A percentile compares a stretch with the other conserved stretches of the same genome.
These are phyloP conservation scores for Laticauda colubrina DNA, from an alignment of 2,113 vertebrate species.

Conservation along the genomic window DNA sequence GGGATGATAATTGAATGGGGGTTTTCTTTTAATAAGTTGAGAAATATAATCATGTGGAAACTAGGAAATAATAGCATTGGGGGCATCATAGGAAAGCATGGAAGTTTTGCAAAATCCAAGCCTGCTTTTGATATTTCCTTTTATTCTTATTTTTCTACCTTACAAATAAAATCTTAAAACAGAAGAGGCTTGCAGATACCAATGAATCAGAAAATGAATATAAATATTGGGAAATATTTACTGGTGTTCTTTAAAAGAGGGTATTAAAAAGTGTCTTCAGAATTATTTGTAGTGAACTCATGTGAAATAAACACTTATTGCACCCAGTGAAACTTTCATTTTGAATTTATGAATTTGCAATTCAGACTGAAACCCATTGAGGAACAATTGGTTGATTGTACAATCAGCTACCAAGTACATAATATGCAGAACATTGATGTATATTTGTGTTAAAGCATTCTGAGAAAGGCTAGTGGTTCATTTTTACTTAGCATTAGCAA, in stretches of 20 bases:
- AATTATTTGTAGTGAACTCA: not conserved
- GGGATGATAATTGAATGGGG: not conserved
- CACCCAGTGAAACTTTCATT: not conserved
- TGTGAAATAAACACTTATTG: not conserved
- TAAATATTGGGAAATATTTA: not conserved
- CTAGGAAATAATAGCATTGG: not conserved
- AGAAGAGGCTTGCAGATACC: not conserved
- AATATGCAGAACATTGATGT: not conserved
- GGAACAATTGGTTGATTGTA: not conserved
- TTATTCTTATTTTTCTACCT: not conserved
- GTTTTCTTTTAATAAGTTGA: not conserved
- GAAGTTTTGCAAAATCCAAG: not conserved
- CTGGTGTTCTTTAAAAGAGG: not conserved
- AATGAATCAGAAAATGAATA: not conserved
- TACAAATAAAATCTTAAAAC: constrained; percentile 14
- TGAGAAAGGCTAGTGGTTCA: not conserved
- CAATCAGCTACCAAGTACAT: not conserved
- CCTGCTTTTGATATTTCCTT: not conserved
- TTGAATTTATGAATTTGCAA: not conserved
- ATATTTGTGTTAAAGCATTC: not conserved
- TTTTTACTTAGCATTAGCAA: not conserved
- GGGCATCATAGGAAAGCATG: not conserved
- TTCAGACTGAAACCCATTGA: not conserved
- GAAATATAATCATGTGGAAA: not conserved
- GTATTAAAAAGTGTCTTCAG: not conserved